phyloP scores from a whole-genome alignment of 2,888 invertebrate species.

The Dryomyza anilis region DNA sequence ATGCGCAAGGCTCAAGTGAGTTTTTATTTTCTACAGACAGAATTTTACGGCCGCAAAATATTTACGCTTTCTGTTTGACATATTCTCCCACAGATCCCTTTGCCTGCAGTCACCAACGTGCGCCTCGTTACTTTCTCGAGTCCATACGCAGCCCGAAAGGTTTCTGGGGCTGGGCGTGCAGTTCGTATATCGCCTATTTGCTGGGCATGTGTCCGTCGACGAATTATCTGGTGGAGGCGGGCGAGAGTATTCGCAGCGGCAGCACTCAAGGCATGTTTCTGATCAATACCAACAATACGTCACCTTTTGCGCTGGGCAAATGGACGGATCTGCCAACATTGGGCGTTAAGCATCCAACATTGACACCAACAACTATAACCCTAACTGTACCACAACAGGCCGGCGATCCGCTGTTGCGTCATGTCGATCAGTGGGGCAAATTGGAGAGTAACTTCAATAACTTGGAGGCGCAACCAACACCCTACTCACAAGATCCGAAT shows the following conservation, averaged over 20 bases:
- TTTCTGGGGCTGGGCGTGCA: conserved; percentile 72
- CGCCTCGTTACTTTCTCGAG: conserved; percentile 69
- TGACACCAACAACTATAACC: not conserved
- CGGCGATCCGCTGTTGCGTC: conserved; percentile 48
- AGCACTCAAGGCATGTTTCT: conserved; percentile 64
- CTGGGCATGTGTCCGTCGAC: conserved; percentile 67
- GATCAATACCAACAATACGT: conserved; percentile 64
- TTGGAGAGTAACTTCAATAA: conserved; percentile 56
- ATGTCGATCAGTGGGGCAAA: conserved; percentile 59
- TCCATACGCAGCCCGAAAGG: conserved; percentile 68
- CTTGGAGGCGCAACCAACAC: conserved; percentile 40
- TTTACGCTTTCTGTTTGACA: no score
- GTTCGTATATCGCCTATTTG: conserved; percentile 65
- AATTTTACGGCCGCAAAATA: no score
- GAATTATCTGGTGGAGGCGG: conserved; percentile 62
- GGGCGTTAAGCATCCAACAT: conserved; percentile 40
- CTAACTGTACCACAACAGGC: conserved; percentile 10
- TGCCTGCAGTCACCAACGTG: conserved; percentile 70
- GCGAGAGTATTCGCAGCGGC: conserved; percentile 60
- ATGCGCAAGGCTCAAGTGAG: conserved; percentile 60
- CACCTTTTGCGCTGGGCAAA: conserved; percentile 68
- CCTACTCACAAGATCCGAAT: conserved; percentile 46
- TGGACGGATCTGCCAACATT: conserved; percentile 61
- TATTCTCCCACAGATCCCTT: conserved; percentile 63
- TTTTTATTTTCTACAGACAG: no score